Base-by-base conservation (phyloP, 2,888 invertebrate genomes). In the Agriopis aurantiaria region DNA sequence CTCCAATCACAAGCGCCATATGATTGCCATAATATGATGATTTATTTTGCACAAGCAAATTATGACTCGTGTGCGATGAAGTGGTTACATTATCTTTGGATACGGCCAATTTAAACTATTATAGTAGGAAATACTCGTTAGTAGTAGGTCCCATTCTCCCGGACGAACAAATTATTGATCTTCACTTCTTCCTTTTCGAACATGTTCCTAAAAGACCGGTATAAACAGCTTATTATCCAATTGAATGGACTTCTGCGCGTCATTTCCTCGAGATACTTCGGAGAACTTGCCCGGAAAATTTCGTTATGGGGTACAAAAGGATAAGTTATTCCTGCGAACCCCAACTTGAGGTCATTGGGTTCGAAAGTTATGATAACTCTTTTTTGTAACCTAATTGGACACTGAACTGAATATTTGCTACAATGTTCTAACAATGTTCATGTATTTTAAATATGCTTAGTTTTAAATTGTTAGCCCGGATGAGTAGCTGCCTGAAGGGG, bases 231-330 rank as follows among this genome's bases (percentile, higher is more conserved):
- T 51, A 51, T 60, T 60, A 49, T 49, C 60, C 60, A 60, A 60
- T 56, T 52, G 59, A 46, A 43, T 12, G 17, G 56, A 55, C 49
- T 56, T 66, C 55, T 56, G 43, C 23, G 10, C 41, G 23, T 53
- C 55, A 43, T 67, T 67, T 66, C 53, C 59, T 46, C 45, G 46
- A 48, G n/a, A 1, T 8, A 14, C 41, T 66, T 66, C 14, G 9
- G 14, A n/a, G 49, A 49, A 66, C 41, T 48, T 40, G 23, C 7
- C n/a, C 8, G 56, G 43, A 43, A 40, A 67, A 58, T 43, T 51
- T n/a, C 11, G 9, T 14, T 14, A 33, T 8, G 33, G 57, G 23
- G 9, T 8, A 41, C 23, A 65, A 33, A 58, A 23, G 51, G 17
- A 51, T 64, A 57, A 51, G 14, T 41, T 52, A 40, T n/a, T 10